phyloP scores from a whole-genome alignment of 2,113 vertebrate genomes.

The Ammospiza caudacuta region DNA sequence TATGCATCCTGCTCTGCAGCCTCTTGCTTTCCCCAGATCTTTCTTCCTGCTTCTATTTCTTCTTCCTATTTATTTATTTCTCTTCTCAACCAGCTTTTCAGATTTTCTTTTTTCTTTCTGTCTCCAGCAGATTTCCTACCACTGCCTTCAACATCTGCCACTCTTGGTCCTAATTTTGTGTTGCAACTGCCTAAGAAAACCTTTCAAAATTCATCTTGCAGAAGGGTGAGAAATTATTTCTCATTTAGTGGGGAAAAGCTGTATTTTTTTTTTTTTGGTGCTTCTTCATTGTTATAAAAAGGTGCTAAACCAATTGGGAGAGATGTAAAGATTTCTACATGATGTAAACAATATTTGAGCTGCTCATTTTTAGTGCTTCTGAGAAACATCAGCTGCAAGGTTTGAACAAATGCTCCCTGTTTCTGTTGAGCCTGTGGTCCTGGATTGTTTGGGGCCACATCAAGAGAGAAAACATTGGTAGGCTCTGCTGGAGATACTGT shows the following conservation, averaged over 20 bases:
- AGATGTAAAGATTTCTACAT: neutral
- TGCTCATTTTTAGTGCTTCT: neutral
- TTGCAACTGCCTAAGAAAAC: neutral
- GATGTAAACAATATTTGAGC: neutral
- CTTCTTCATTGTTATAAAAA: neutral
- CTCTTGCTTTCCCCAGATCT: neutral
- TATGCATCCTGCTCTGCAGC: neutral
- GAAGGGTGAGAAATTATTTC: neutral
- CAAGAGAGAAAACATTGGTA: slow-evolving; percentile 10
- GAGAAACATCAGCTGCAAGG: neutral
- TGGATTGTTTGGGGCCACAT: slow-evolving; percentile 7
- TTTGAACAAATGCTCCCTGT: neutral
- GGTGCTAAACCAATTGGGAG: neutral
- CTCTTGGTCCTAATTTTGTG: neutral
- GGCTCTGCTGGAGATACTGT: slow-evolving; percentile 46
- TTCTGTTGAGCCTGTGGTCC: neutral
- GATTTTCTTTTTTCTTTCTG: neutral
- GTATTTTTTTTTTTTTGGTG: neutral
- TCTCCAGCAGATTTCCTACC: neutral
- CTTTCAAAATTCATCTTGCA: neutral
- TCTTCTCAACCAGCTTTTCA: neutral
- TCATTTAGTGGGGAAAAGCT: neutral
- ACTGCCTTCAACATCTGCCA: neutral
- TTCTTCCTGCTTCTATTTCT: neutral
- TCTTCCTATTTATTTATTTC: neutral